Base-by-base conservation (phyloP, 2,113 vertebrate species). In the Coreoperca whiteheadi region DNA sequence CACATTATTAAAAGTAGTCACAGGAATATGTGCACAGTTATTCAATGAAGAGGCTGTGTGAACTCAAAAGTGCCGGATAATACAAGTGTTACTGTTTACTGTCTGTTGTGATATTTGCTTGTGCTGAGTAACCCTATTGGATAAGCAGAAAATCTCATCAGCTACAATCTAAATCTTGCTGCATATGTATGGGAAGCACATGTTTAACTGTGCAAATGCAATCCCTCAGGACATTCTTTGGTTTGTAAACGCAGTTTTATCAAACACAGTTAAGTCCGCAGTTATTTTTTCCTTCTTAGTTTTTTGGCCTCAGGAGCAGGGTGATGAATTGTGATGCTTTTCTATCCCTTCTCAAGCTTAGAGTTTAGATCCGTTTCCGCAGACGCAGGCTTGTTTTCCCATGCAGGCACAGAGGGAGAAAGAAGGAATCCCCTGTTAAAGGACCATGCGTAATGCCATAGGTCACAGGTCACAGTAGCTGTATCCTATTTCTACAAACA, bases 391-490 rank as follows among this genome's bases (percentile, higher is more conserved):
- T 57, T 70, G 34, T 86, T 91, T 90, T 84, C 23, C 80, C 79
- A 68, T 23, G 43, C 65, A 81, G 48, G 77, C 63, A 72, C 20
- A 28, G 50, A 70, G 21, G 61, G 53, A n/a, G 32, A 75, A 78
- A 20, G 37, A 71, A 34, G 15, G 79, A 84, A 82, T 83, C 67
- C 34, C 28, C 43, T 65, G 28, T 48, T 70, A 25, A 81, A 77
- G 72, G 76, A 57, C 61, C 73, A 32, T 32, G 56, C 56, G 60
- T 85, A 83, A 88, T 72, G 75, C 73, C 67, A 80, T 59, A 82
- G 90, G 90, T 91, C 84, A 85, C 61, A 86, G 89, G 79, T 83
- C 86, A 83, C 64, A 84, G n/a, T 73, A 65, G 72, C 73, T 77
- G 48, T 78, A 72, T 85, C 74, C 30, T 41, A 28, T 88, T 84